Percentiles rank a stretch among this genome's conserved stretches.
phyloP scores from a whole-genome alignment of 2,888 invertebrate species.

The Gasteruption jaculator region DNA sequence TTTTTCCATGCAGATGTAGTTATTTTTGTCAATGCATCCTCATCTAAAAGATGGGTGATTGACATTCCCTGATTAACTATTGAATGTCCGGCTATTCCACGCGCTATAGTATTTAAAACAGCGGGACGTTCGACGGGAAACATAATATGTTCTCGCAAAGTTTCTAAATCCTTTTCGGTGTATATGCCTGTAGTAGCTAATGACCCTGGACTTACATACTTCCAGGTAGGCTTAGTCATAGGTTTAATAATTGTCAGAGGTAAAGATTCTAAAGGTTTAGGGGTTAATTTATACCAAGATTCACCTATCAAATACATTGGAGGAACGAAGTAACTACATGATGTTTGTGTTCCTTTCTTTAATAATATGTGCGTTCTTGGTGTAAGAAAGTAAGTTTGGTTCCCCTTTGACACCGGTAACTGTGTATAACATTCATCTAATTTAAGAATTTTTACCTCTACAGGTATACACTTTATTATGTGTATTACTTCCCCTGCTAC shows the following conservation, averaged over 20 bases:
- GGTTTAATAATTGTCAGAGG: conserved; percentile 9
- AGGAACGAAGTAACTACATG: conserved; percentile 23
- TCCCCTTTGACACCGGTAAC: conserved; percentile 24
- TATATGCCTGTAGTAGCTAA: conserved; percentile 18
- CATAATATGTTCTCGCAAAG: conserved; percentile 18
- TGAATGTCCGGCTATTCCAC: conserved; percentile 8
- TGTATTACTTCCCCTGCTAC: conserved; percentile 31
- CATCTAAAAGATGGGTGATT: conserved; percentile 14
- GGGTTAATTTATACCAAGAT: conserved; percentile 17
- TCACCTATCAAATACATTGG: conserved; percentile 21
- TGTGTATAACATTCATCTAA: conserved; percentile 25
- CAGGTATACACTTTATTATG: conserved; percentile 29
- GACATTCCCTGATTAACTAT: conserved; percentile 9
- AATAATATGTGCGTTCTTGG: conserved; percentile 26
- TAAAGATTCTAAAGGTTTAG: not conserved
- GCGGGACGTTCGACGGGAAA: conserved; percentile 17
- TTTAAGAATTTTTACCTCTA: conserved; percentile 21
- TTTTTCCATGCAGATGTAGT: conserved; percentile 10
- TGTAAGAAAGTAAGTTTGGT: conserved; percentile 24
- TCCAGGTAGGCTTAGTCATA: conserved; percentile 1
- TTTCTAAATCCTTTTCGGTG: conserved; percentile 7
- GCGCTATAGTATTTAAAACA: conserved; percentile 16
- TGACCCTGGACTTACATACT: conserved; percentile 5
- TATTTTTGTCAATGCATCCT: conserved; percentile 14
- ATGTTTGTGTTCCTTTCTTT: conserved; percentile 16